Evolutionary conservation across 30 jellyfish, hydroid and myxozoan species (phyloP), one percentile per base, ranked within the genome.

Genomic region (Aurelia sp.): DNA sequence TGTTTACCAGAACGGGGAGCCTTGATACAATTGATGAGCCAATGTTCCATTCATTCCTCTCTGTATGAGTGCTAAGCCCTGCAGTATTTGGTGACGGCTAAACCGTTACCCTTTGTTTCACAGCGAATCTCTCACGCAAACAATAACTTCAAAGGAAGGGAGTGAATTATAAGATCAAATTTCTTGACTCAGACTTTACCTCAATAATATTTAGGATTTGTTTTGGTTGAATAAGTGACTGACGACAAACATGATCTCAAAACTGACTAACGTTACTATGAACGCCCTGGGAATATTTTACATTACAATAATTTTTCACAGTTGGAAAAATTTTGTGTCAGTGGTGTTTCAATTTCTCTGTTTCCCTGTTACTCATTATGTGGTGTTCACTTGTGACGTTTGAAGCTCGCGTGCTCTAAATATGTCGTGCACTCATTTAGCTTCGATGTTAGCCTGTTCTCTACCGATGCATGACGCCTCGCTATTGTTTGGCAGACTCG

Each of bases 101-200:
- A 59, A 59, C 69, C 69, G 69, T 59, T 59, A 59, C 69, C 23
- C 69, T n/a, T 44, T 44, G 55, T 44, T 44, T 44, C 55, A 44
- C 12, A 59, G 23, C 33, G 69, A 18, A 59, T 59, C 23, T 59
- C 69, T 59, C 69, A 59, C 69, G 37, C 69, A 6, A 59, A 59
- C 69, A 59, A 59, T 59, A 21, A n/a, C 33, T n/a, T 59, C 33
- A 59, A 59, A 21, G 69, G 69, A 59, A 59, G 69, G 69, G 69
- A 59, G 69, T 59, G 23, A 59, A 12, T 4, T 59, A 59, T 18
- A 21, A 59, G 33, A 18, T 59, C 33, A 59, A 18, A 59, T 21
- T 59, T 59, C 33, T 59, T 4, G 23, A 21, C 23, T 59, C 33
- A n/a, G 33, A 0, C 33, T 5, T 18, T 18, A 59, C 69, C 33